Evolutionary conservation across 2,113 vertebrate species (phyloP).

Genomic region (Oenanthe oenanthe): DNA sequence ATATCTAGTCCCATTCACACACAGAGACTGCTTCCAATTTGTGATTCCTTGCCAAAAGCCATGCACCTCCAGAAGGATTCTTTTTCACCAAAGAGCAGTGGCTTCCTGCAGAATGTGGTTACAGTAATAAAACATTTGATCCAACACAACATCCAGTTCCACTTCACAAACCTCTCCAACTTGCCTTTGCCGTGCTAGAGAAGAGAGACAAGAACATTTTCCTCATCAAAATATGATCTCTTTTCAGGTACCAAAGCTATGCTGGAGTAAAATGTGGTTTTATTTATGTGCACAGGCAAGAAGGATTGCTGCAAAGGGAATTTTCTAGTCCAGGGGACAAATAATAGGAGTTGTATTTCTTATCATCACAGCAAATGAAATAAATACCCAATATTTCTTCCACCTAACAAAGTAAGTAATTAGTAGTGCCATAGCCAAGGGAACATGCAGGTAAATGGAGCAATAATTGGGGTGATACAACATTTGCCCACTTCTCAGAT

Average conservation of each 20-base stretch:
- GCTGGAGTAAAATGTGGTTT: neutral
- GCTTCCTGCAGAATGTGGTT: neutral
- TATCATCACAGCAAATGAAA: slow-evolving; percentile 58
- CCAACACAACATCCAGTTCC: neutral
- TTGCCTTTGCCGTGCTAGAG: neutral
- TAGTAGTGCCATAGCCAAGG: slow-evolving; percentile 52
- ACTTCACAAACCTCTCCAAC: neutral
- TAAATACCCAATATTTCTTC: slow-evolving; percentile 49
- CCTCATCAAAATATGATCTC: neutral
- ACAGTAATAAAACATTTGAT: neutral
- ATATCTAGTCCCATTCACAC: neutral
- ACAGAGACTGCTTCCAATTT: neutral
- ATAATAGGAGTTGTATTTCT: slow-evolving; percentile 29
- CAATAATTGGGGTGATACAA: slow-evolving; percentile 68
- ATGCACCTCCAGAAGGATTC: neutral
- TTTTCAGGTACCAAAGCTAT: slow-evolving; percentile 10
- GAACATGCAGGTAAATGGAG: slow-evolving; percentile 55
- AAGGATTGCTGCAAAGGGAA: neutral
- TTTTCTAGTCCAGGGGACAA: slow-evolving; percentile 20
- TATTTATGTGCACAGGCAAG: neutral
- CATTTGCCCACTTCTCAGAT: slow-evolving; percentile 60
- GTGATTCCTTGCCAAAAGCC: neutral
- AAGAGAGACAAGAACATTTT: neutral
- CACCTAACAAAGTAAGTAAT: slow-evolving; percentile 47
- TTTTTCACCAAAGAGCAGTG: neutral